Base-by-base conservation (phyloP, 2,888 invertebrate genomes). In the Beris chalybata region DNA sequence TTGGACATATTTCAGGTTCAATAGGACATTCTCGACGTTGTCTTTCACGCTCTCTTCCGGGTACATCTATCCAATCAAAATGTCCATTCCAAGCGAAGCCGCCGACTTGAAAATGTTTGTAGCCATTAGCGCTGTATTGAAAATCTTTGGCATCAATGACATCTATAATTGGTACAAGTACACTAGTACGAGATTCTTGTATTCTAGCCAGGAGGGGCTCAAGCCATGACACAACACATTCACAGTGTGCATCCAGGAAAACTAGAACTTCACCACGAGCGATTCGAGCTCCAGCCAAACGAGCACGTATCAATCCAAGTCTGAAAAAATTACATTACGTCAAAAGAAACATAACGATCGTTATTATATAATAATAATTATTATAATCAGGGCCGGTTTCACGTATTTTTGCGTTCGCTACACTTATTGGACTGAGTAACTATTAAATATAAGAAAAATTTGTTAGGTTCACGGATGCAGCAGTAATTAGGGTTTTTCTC, bases 141-240 rank as follows among this genome's bases (percentile, higher is more conserved):
- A 81, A 81, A 69, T 80, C 80, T 69, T 77, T 78, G 6, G 81
- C 90, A 78, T 92, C 92, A 73, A 98, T 95, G 65, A 93, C 91
- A 82, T 98, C 98, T 71, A 98, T 98, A 73, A 96, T 93, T 54
- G 98, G 98, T 74, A 95, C 93, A 64, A 95, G 83, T 7, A 97
- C 92, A 9, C 92, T 89, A 32, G 86, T 88, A 0, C 87, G 83
- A 43, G 91, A 87, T 71, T 93, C 88, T 79, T 91, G 89, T 75
- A 97, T 91, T 64, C 96, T 84, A 71, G 91, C 87, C 71, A 97
- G 83, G 63, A 97, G 81, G 0, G 98, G 98, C 76, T 97, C 91
- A 69, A 96, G 84, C 94, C 95, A 95, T 73, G 89, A 86, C 48
- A 81, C 80, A 69, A 88, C 89, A 4, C 86, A 88, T 83, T 96